Percentiles rank a stretch among this genome's conserved stretches.
Evolutionary conservation across 2,888 invertebrate genomes (phyloP).

Genomic region (Adelphocoris suturalis): DNA sequence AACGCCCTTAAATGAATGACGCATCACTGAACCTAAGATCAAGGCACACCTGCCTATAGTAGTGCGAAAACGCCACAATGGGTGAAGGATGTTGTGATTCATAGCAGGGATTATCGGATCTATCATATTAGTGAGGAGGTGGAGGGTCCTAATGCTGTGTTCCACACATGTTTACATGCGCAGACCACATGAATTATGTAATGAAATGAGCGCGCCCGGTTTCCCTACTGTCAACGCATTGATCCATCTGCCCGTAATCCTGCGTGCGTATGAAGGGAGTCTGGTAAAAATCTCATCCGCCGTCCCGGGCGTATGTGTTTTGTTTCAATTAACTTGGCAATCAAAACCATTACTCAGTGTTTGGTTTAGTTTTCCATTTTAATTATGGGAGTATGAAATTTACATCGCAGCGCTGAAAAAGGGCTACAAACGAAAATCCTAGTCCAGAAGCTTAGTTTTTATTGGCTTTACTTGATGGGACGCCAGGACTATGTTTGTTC

Average conservation of each 20-base stretch:
- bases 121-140: neutral
- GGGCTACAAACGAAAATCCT: slow-evolving; percentile 41
- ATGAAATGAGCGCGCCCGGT: slow-evolving; percentile 33
- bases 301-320: slow-evolving; percentile 40
- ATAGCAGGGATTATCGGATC: neutral
- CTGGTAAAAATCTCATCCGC: slow-evolving; percentile 28
- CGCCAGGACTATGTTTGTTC: slow-evolving; percentile 25
- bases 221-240: slow-evolving; percentile 37
- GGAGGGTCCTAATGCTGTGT: slow-evolving; percentile 53
- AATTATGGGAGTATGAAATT: slow-evolving; percentile 57
- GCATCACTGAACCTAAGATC: no score
- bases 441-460: slow-evolving; percentile 39
- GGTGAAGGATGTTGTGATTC: neutral
- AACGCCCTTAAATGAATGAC: no score
- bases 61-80: neutral
- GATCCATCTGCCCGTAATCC: slow-evolving; percentile 62
- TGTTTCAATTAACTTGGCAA: slow-evolving; percentile 54
- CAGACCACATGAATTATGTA: slow-evolving; percentile 58
- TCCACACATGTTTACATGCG: slow-evolving; percentile 49
- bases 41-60: no score
- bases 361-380: slow-evolving; percentile 55
- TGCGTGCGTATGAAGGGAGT: neutral
- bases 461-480: slow-evolving; percentile 59
- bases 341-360: slow-evolving; percentile 58
- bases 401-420: slow-evolving; percentile 30